These are phyloP conservation scores for Burhinus bistriatus DNA, from an alignment of 2,113 vertebrate genomes.

Conservation along the genomic window DNA sequence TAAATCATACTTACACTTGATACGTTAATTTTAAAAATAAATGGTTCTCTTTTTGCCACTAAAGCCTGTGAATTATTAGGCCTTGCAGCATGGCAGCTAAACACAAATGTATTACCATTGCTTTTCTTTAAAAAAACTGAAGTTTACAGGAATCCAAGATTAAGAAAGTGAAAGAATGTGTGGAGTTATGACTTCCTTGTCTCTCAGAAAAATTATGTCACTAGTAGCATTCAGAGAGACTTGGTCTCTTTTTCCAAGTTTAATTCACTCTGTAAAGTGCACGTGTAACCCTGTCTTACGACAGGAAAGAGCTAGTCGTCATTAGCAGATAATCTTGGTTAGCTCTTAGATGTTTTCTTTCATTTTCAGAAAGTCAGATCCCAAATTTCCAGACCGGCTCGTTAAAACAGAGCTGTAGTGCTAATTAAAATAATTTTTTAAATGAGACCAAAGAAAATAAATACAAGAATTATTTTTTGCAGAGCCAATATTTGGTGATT, in stretches of 20 bases:
- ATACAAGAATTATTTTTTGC: background rate
- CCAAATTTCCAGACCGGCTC: background rate
- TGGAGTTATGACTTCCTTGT: background rate
- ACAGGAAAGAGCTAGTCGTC: background rate
- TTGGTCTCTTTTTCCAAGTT: background rate
- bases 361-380: background rate
- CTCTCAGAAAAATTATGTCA: background rate
- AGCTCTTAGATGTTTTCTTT: constrained; percentile 16
- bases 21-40: background rate
- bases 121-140: background rate
- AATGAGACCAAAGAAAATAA: background rate
- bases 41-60: background rate
- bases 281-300: background rate
- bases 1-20: background rate
- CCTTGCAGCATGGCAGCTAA: background rate
- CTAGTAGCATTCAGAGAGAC: background rate
- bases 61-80: background rate
- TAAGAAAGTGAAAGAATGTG: background rate
- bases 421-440: background rate
- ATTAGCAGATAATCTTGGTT: constrained; percentile 5
- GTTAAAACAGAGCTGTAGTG: background rate
- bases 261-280: background rate
- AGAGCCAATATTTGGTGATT: background rate
- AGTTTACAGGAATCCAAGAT: background rate
- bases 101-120: background rate